Evolutionary conservation across 2,113 vertebrate species (phyloP), one percentile per base, ranked within the genome.

Genomic region (Urocynchramus pylzowi): DNA sequence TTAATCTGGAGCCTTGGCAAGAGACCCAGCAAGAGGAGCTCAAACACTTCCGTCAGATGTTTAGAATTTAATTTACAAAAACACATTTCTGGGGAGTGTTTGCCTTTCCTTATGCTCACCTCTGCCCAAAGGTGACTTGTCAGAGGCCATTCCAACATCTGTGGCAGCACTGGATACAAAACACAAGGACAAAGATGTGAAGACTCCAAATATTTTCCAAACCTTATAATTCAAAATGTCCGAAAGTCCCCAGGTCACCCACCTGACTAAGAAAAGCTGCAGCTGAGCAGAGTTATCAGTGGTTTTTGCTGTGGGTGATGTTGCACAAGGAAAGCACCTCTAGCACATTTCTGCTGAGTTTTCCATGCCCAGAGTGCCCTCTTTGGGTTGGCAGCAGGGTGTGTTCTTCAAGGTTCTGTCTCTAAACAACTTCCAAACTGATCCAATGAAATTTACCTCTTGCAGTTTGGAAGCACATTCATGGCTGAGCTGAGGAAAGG

Each of bases 311-410:
- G 70, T 3, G 10, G 67, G 30, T 56, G 81, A 10, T 44, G 75
- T 2, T 69, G 70, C 78, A 13, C 7, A 5, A 35, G n/a, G n/a
- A 54, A n/a, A 61, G 71, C 63, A 77, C 56, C 79, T 56, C 42
- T 7, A 49, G 35, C 37, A 12, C 2, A 0, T 17, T 37, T 12
- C 7, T 15, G 74, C 49, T 5, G 45, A 11, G 19, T 73, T 54
- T 78, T 5, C 8, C 26, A 3, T 23, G 93, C 89, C 56, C 42
- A 60, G 77, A 90, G 89, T 94, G 96, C 96, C 96, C 96, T 91
- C 96, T 96, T 63, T 21, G 84, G 96, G 96, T 39, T 44, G 17
- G 22, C 53, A 52, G 4, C 39, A 75, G 79, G 41, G 30, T 24
- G 1, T 24, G 20, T 57, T 69, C 68, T 18, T 67, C 41, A 19